phyloP scores from a whole-genome alignment of 2,113 vertebrate species.

The Siniperca chuatsi region DNA sequence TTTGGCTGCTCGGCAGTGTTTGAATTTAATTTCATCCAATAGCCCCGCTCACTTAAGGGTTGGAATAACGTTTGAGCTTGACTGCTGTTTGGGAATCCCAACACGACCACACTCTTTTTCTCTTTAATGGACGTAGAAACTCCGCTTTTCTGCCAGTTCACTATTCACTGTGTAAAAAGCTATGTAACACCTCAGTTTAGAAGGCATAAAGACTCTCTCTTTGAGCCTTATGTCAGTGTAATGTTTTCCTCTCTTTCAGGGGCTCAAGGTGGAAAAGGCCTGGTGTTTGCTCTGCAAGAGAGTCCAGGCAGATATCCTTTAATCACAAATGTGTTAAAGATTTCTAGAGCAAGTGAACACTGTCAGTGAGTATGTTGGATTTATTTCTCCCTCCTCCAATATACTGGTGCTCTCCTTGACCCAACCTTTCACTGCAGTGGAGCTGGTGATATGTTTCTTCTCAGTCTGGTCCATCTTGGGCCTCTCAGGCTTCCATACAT shows the following conservation, averaged over 20 bases:
- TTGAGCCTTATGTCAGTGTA: neutral
- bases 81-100: neutral
- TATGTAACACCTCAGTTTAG: neutral
- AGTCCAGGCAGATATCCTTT: slow-evolving; percentile 99
- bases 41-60: too few species aligned
- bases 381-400: neutral
- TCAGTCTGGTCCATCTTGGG: slow-evolving; percentile 98
- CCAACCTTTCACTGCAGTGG: slow-evolving; percentile 86
- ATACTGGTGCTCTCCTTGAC: slow-evolving; percentile 86
- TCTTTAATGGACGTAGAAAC: neutral
- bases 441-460: slow-evolving; percentile 96
- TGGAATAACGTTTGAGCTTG: neutral
- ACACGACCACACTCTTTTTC: neutral
- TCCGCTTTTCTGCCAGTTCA: neutral
- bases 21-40: too few species aligned
- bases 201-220: too few species aligned
- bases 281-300: slow-evolving; percentile 90
- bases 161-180: neutral
- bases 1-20: neutral
- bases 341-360: neutral
- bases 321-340: neutral
- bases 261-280: slow-evolving; percentile 86
- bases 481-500: slow-evolving; percentile 99
- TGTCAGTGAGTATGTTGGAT: neutral
- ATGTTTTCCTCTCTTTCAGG: slow-evolving; percentile 78